Percentiles rank a stretch among this genome's conserved stretches.
Evolutionary conservation across 2,113 vertebrate species (phyloP).

Genomic region (Neodon shergylaensis): DNA sequence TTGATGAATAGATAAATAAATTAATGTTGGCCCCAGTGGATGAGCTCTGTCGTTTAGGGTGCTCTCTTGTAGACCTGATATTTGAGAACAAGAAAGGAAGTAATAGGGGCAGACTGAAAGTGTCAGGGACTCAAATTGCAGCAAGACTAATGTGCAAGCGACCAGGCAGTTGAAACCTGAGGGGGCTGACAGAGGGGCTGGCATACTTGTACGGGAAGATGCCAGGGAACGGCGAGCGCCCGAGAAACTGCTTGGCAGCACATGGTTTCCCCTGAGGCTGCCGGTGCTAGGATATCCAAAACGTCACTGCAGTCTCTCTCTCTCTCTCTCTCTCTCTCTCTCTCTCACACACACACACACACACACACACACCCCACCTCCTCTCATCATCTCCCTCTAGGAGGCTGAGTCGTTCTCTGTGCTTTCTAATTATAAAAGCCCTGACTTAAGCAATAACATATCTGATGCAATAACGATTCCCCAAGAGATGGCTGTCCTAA

Average conservation of each 20-base stretch:
- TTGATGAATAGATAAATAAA: background rate
- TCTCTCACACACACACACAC: background rate
- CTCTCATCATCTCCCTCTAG: background rate
- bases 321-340: no score
- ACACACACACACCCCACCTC: background rate
- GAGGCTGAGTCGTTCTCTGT: background rate
- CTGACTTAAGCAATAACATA: slow-evolving; percentile 32
- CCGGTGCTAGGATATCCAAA: background rate
- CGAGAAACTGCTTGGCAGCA: background rate
- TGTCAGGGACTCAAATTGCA: background rate
- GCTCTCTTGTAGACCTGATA: background rate
- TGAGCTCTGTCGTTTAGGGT: background rate
- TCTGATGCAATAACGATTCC: background rate
- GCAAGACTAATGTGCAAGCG: background rate
- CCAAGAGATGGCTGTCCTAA: background rate
- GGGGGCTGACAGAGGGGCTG: background rate
- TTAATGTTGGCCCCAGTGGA: background rate
- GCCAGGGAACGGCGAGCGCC: background rate
- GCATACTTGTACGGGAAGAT: background rate
- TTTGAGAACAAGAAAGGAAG: slow-evolving; percentile 52
- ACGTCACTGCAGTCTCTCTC: background rate
- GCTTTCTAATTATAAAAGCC: slow-evolving; percentile 24
- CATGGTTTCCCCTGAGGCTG: slow-evolving; percentile 5
- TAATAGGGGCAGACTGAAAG: background rate
- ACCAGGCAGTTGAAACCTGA: slow-evolving; percentile 27